Evolutionary conservation across 2,888 invertebrate genomes (phyloP).

Genomic region (Lasioglossum malachurum): DNA sequence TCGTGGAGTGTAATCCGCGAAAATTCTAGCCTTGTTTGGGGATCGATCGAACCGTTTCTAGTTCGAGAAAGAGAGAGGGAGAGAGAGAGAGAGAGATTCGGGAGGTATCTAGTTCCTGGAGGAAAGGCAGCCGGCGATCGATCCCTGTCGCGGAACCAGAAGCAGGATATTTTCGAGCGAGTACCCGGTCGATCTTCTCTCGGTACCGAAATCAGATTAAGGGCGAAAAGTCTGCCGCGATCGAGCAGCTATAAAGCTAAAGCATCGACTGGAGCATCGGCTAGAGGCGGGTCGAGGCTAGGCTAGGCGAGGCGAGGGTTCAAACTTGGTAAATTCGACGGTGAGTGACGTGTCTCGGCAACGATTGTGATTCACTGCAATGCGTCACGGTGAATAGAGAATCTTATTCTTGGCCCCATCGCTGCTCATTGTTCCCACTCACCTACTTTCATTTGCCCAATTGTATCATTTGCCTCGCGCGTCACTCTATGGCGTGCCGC

Average conservation of each 20-base stretch:
- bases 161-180: neutral
- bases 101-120: neutral
- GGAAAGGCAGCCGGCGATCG: neutral
- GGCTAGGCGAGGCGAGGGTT: neutral
- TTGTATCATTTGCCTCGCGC: conserved; percentile 57
- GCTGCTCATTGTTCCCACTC: conserved; percentile 59
- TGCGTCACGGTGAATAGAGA: conserved; percentile 70
- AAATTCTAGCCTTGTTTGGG: neutral
- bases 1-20: neutral
- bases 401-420: conserved; percentile 64
- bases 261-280: neutral
- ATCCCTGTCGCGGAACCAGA: neutral
- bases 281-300: neutral
- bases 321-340: conserved; percentile 12
- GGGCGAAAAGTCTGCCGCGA: conserved; percentile 1
- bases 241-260: conserved; percentile 8
- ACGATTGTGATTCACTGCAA: conserved; percentile 51
- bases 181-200: neutral
- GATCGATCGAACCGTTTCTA: neutral
- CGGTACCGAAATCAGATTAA: neutral
- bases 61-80: neutral
- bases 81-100: neutral
- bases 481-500: conserved; percentile 54
- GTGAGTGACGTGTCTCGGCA: conserved; percentile 17
- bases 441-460: conserved; percentile 58